Percentiles rank a stretch among this genome's conserved stretches.
These are phyloP conservation scores for Remorina albescens DNA, from an alignment of 2,797 vertebrate genomes.

Conservation along the genomic window DNA sequence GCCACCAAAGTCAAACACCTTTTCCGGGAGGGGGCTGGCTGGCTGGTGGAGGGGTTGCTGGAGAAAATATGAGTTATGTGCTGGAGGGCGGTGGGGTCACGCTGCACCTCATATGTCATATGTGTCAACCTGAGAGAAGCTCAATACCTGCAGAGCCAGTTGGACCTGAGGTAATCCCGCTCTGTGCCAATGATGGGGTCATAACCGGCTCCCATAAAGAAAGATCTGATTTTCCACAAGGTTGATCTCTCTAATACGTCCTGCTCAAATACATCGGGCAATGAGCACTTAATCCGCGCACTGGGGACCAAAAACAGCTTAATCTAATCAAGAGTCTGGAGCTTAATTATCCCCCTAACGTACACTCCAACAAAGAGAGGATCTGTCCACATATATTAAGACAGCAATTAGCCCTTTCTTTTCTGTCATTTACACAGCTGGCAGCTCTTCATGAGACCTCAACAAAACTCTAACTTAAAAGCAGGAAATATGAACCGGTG, in stretches of 20 bases:
- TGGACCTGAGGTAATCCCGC: conserved; percentile 77
- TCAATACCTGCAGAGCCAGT: conserved; percentile 76
- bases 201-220: conserved; percentile 74
- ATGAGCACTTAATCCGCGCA: conserved; percentile 79
- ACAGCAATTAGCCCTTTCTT: conserved; percentile 79
- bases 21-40: conserved; percentile 62
- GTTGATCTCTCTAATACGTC: conserved; percentile 81
- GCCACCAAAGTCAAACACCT: conserved; percentile 76
- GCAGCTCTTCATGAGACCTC: conserved; percentile 58
- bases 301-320: conserved; percentile 79
- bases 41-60: too few relatives aligned
- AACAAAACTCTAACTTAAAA: conserved; percentile 59
- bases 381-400: conserved; percentile 81
- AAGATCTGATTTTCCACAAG: conserved; percentile 80
- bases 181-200: conserved; percentile 76
- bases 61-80: conserved; percentile 76
- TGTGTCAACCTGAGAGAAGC: conserved; percentile 75
- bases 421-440: conserved; percentile 79
- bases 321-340: conserved; percentile 83
- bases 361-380: conserved; percentile 80
- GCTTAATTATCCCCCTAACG: conserved; percentile 83
- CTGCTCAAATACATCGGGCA: conserved; percentile 72
- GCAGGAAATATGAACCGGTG: conserved; percentile 44
- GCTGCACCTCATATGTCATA: conserved; percentile 80
- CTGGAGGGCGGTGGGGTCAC: conserved; percentile 72